Evolutionary conservation across 2,113 vertebrate species (phyloP).

Genomic region (Bos indicus): DNA sequence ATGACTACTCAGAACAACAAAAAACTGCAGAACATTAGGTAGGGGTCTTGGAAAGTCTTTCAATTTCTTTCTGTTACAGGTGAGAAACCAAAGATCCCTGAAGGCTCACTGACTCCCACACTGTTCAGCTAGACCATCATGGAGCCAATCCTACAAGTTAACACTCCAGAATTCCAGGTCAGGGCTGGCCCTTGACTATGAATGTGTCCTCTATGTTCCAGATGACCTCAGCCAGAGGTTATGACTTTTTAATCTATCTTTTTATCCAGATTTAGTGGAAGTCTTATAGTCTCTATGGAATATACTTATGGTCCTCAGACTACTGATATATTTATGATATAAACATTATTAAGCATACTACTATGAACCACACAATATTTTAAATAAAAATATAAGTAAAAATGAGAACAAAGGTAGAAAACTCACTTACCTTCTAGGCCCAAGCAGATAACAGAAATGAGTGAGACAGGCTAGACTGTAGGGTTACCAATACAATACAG

Average conservation of each 20-base stretch:
- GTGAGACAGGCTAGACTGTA: not conserved
- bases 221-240: not conserved
- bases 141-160: not conserved
- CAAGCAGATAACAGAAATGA: not conserved
- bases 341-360: not conserved
- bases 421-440: not conserved
- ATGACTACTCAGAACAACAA: not conserved
- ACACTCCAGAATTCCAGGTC: not conserved
- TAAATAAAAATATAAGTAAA: not conserved
- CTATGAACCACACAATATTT: not conserved
- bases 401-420: not conserved
- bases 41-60: not conserved
- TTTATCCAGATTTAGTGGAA: not conserved
- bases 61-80: not conserved
- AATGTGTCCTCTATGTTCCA: not conserved
- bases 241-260: not conserved
- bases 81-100: not conserved
- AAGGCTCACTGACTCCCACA: not conserved
- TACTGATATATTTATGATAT: not conserved
- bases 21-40: not conserved
- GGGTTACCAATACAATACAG: not conserved
- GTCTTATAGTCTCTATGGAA: not conserved
- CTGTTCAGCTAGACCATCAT: not conserved
- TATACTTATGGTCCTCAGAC: not conserved
- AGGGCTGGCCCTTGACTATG: not conserved